Evolutionary conservation across 2,888 invertebrate genomes (phyloP).

Genomic region (Melinaea menophilus): DNA sequence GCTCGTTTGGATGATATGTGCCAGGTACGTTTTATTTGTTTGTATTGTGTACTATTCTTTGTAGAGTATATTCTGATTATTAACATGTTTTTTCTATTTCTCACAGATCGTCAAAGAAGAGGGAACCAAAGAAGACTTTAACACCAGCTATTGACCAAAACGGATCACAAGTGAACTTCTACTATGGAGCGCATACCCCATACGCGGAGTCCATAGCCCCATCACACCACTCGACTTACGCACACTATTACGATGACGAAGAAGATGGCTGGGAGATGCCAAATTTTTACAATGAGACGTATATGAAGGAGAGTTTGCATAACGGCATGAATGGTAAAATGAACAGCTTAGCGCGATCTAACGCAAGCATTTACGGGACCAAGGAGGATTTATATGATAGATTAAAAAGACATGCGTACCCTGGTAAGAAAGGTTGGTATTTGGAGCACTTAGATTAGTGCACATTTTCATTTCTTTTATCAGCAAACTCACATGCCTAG

Average conservation of each 20-base stretch:
- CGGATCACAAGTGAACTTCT: constrained; percentile 96
- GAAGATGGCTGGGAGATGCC: constrained; percentile 99
- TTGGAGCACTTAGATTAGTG: constrained; percentile 65
- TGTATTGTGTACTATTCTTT: constrained; percentile 5
- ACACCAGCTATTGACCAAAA: constrained; percentile 94
- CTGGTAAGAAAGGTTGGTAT: constrained; percentile 92
- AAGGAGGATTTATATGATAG: constrained; percentile 97
- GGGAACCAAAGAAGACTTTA: constrained; percentile 94
- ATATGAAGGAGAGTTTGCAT: constrained; percentile 95
- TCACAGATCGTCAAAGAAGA: constrained; percentile 86
- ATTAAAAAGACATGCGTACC: constrained; percentile 96
- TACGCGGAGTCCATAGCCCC: constrained; percentile 97
- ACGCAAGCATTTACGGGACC: constrained; percentile 95
- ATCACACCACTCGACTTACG: constrained; percentile 96
- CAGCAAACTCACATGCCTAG: constrained; percentile 40
- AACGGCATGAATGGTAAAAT: constrained; percentile 91
- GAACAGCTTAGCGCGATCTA: constrained; percentile 95
- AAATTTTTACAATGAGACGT: constrained; percentile 96
- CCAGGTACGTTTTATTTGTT: constrained; percentile 76
- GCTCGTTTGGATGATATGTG: constrained; percentile 98
- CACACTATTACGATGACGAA: constrained; percentile 96
- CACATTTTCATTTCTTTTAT: constrained; percentile 49
- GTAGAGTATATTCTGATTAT: background rate
- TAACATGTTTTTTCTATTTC: background rate
- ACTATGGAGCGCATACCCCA: constrained; percentile 95